A percentile compares a stretch with the other conserved stretches of the same genome.
Evolutionary conservation across 1,140 invertebrate genomes (phyloP).

Genomic region (Heliothis virescens): DNA sequence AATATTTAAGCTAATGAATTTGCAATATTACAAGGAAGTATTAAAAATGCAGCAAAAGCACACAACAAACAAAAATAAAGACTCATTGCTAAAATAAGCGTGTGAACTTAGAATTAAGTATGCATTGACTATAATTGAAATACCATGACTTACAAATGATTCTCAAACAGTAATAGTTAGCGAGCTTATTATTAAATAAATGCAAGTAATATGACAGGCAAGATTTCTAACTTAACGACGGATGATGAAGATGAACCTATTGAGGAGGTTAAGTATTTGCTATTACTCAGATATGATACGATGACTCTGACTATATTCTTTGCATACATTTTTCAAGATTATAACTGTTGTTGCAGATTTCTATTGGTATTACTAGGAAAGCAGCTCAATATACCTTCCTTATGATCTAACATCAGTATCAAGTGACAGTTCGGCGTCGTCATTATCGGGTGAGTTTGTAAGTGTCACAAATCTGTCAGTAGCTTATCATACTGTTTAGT

Average conservation of each 20-base stretch:
- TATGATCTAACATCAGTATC: constrained; percentile 4
- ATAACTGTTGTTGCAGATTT: not conserved
- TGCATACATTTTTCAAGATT: not conserved
- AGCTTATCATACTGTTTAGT: constrained; percentile 17
- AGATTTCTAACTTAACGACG: constrained; percentile 9
- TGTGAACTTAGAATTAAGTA: not conserved
- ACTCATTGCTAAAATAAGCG: constrained; percentile 27
- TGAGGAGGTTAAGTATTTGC: not conserved
- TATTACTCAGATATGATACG: not conserved
- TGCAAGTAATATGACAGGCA: constrained; percentile 24
- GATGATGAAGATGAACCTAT: constrained; percentile 18
- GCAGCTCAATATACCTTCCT: not conserved
- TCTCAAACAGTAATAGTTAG: not conserved
- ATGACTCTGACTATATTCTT: not conserved
- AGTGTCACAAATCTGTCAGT: constrained; percentile 18
- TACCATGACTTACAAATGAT: constrained; percentile 15
- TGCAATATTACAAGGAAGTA: not conserved
- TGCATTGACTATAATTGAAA: constrained; percentile 1
- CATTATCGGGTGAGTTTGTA: constrained; percentile 2
- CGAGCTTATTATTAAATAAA: constrained; percentile 10
- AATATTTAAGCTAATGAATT: constrained; percentile 13
- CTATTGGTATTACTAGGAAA: constrained; percentile 6
- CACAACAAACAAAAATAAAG: constrained; percentile 11
- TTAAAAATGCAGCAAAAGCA: not conserved
- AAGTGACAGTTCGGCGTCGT: constrained; percentile 5